Conservation (phyloP, 2,797 vertebrate genomes). For the Sylvilagus floridanus region DNA sequence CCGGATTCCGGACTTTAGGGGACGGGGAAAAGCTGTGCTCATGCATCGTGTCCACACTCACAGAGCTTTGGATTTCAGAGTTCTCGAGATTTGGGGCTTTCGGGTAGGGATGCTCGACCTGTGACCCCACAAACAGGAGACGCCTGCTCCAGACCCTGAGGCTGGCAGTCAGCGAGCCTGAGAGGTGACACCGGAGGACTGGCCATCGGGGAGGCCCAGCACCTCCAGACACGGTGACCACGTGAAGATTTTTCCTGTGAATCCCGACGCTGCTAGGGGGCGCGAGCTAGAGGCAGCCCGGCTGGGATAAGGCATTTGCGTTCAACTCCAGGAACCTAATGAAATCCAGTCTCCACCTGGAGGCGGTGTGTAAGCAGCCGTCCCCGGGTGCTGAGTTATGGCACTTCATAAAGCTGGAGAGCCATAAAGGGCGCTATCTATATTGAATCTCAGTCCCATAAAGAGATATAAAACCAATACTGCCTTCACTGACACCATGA, state of each 20-base stretch:
- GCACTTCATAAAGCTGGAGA: slow-evolving; percentile 44
- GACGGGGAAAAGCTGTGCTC: too few species aligned
- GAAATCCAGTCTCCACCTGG: not conserved
- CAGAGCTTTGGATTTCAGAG: too few species aligned
- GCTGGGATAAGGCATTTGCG: not conserved
- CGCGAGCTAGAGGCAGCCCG: not conserved
- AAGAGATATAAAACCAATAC: not conserved
- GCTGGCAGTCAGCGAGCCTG: not conserved
- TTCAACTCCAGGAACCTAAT: not conserved
- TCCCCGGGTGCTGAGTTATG: not conserved
- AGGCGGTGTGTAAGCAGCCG: accelerated
- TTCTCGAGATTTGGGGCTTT: too few species aligned
- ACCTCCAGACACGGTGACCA: not conserved
- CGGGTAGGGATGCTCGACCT: too few species aligned
- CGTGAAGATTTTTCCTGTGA: not conserved
- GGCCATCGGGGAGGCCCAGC: not conserved
- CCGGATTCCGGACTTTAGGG: too few species aligned
- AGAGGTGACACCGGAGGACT: not conserved
- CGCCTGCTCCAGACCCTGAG: not conserved
- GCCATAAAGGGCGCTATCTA: not conserved
- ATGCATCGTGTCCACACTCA: too few species aligned
- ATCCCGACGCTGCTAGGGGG: not conserved
- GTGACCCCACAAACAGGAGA: not conserved
- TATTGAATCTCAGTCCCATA: slow-evolving; percentile 39
- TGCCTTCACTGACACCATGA: not conserved